These are phyloP conservation scores for Phrynosoma platyrhinos DNA, from an alignment of 2,113 vertebrate species.

Conservation along the genomic window DNA sequence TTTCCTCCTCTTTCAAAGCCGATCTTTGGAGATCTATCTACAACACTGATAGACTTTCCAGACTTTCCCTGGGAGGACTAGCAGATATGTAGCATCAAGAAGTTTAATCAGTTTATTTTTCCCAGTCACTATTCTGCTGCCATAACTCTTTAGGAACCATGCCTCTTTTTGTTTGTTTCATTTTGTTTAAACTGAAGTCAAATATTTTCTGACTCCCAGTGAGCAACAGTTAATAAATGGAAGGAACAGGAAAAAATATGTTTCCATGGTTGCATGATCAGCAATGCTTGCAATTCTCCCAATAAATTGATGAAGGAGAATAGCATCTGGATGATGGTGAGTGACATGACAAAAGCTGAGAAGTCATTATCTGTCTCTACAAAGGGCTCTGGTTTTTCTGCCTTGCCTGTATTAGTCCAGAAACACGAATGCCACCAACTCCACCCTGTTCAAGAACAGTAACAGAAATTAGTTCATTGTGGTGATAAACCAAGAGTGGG, in stretches of 20 bases:
- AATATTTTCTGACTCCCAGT: not conserved
- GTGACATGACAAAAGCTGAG: not conserved
- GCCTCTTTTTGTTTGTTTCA: not conserved
- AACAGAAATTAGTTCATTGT: not conserved
- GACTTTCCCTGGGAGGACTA: not conserved
- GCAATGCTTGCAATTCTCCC: not conserved
- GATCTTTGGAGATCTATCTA: not conserved
- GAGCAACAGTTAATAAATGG: not conserved
- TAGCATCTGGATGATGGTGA: not conserved
- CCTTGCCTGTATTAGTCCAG: not conserved
- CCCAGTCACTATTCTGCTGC: not conserved
- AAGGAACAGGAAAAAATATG: slow-evolving; percentile 2
- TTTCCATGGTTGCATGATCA: slow-evolving; percentile 21
- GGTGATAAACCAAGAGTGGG: not conserved
- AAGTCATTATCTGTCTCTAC: not conserved
- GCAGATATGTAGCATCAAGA: not conserved
- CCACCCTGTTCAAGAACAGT: not conserved
- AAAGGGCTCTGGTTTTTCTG: not conserved
- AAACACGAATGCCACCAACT: too few species aligned
- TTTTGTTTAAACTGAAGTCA: not conserved
- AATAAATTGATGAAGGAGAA: slow-evolving; percentile 9
- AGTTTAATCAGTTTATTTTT: not conserved
- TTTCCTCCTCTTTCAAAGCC: not conserved
- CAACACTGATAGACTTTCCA: not conserved
- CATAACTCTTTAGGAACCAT: not conserved